These are phyloP conservation scores for Copsychus sechellarum DNA, from an alignment of 2,113 vertebrate genomes.

Conservation along the genomic window DNA sequence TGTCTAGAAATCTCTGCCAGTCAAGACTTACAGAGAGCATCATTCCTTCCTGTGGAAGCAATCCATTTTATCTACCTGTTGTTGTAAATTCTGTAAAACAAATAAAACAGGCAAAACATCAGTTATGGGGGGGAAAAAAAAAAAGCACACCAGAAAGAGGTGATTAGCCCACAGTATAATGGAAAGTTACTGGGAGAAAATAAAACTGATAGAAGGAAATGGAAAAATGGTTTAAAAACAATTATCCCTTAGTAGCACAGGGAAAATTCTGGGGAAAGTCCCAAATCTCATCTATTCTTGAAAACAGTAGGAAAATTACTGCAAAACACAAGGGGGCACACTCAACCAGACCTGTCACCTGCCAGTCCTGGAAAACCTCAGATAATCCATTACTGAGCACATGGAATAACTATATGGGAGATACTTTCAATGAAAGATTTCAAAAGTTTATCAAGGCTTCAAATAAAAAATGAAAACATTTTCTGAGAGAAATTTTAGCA, in stretches of 20 bases:
- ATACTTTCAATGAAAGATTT: background rate
- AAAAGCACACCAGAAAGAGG: background rate
- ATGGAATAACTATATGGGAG: background rate
- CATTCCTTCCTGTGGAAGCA: background rate
- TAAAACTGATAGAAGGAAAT: too few species aligned
- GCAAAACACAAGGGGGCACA: background rate
- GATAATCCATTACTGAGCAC: background rate
- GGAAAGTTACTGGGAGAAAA: too few species aligned
- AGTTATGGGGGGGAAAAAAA: rapidly evolving
- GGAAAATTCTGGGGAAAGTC: background rate
- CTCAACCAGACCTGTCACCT: background rate
- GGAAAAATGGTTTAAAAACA: background rate
- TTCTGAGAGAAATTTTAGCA: background rate
- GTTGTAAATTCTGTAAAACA: background rate
- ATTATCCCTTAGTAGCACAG: background rate
- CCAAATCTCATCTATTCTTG: background rate
- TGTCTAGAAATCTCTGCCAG: background rate
- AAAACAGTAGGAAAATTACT: background rate
- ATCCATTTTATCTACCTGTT: background rate
- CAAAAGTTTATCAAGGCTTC: background rate
- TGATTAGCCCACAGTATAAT: too few species aligned
- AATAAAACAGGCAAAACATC: background rate
- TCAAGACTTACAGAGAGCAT: background rate
- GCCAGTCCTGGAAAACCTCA: background rate
- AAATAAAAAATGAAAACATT: background rate